Percentiles rank a stretch among this genome's conserved stretches.
These are phyloP conservation scores for Colletes collaris DNA, from an alignment of 2,888 invertebrate genomes.

Conservation along the genomic window DNA sequence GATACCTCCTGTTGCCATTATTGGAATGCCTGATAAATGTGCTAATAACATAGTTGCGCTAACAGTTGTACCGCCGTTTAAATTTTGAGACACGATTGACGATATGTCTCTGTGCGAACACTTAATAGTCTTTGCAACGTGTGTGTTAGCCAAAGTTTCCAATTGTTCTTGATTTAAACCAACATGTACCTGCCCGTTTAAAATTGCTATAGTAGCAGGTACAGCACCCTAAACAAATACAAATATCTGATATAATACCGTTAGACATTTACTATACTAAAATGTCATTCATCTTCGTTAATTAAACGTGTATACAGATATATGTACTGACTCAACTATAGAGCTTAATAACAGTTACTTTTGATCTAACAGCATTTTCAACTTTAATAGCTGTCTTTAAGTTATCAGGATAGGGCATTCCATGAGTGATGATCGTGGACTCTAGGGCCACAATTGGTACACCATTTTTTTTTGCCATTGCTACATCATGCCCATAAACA, in stretches of 20 bases:
- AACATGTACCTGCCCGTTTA: conserved; percentile 92
- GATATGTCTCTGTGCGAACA: conserved; percentile 95
- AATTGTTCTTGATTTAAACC: conserved; percentile 89
- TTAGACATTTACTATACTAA: neutral
- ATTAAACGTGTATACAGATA: neutral
- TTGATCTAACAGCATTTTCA: conserved; percentile 89
- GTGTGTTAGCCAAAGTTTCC: conserved; percentile 85
- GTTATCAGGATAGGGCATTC: conserved; percentile 98
- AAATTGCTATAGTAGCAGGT: conserved; percentile 96
- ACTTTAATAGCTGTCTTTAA: conserved; percentile 92
- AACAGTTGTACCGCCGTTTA: conserved; percentile 97
- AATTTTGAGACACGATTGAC: conserved; percentile 87
- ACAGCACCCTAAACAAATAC: conserved; percentile 87
- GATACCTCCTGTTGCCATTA: conserved; percentile 97
- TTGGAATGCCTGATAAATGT: conserved; percentile 90
- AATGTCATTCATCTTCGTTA: no score
- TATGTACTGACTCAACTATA: neutral
- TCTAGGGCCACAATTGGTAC: conserved; percentile 96
- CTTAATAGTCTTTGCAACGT: conserved; percentile 86
- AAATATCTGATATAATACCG: conserved; percentile 13
- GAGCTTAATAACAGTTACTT: conserved; percentile 73
- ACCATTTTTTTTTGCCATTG: conserved; percentile 85
- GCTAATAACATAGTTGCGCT: conserved; percentile 96
- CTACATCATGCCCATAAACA: conserved; percentile 85
- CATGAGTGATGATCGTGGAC: conserved; percentile 99